Base-by-base conservation (phyloP, 2,888 invertebrate species). In the Sinelater perroti region DNA sequence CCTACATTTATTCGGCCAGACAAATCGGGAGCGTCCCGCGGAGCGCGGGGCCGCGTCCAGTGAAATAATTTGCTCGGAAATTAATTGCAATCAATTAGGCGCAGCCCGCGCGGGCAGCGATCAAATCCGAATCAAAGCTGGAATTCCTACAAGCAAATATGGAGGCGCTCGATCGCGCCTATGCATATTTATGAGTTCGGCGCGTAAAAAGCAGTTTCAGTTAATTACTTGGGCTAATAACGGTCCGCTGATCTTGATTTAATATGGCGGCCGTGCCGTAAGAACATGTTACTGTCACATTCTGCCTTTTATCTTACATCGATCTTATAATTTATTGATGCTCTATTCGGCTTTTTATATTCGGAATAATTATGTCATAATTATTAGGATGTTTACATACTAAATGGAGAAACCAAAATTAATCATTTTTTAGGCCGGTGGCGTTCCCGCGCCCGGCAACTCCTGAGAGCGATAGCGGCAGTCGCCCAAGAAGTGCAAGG, bases 171-270 rank as follows among this genome's bases (percentile, higher is more conserved):
- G 45, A 36, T 26, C 35, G 38, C 51, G 17, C 47, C 49, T 56
- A 67, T 64, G 53, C 62, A 67, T 67, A 67, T 67, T 65, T 64
- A 67, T 67, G 60, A 64, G 55, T 60, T 54, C 53, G 60, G 65
- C 51, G 50, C 50, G 61, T 62, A 61, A 66, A 66, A 66, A 64
- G 63, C 61, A 61, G 61, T 66, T 66, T 66, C 60, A 60, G 65
- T 67, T 67, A 67, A 67, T 67, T 67, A 64, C 63, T 63, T 55
- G 61, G 57, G 62, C 63, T 66, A 67, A 66, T 66, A 67, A 67
- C 67, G 64, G 61, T 59, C 62, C 56, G 56, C 56, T 61, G 64
- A 67, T 67, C 67, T 64, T 67, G 65, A 67, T 66, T 66, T 67
- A 66, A 66, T 66, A 63, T 62, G 65, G 64, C 60, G 62, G 64